phyloP scores from a whole-genome alignment of 2,797 vertebrate species.

The Ctenosaura bakeri region DNA sequence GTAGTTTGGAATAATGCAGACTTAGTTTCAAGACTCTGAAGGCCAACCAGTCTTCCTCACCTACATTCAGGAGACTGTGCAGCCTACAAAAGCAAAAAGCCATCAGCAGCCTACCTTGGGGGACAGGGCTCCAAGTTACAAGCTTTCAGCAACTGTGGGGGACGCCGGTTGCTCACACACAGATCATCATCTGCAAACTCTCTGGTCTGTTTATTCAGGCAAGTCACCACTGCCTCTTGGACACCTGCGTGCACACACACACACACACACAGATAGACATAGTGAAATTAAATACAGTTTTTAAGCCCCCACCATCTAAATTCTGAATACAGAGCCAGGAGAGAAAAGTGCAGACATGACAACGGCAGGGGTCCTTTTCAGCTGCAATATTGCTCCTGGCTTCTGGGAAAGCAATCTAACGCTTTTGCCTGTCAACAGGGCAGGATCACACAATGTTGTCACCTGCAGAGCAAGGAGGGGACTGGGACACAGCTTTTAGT shows the following conservation, averaged over 20 bases:
- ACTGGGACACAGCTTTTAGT: neutral
- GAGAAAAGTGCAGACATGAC: conserved; percentile 11
- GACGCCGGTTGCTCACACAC: conserved; percentile 88
- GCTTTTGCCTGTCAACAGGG: conserved; percentile 1
- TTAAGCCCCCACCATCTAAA: conserved; percentile 61
- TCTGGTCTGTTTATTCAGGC: conserved; percentile 94
- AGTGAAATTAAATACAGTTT: conserved; percentile 5
- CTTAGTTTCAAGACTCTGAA: conserved; percentile 60
- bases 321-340: neutral
- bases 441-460: neutral
- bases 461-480: rapidly evolving
- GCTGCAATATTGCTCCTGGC: neutral
- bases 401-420: neutral
- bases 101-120: conserved; percentile 84
- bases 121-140: conserved; percentile 92
- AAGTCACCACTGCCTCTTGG: conserved; percentile 94
- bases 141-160: conserved; percentile 89
- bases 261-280: neutral
- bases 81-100: neutral
- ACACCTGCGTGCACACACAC: conserved; percentile 83
- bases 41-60: conserved; percentile 27
- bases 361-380: conserved; percentile 15
- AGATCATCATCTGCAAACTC: conserved; percentile 85
- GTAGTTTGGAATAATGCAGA: conserved; percentile 65
- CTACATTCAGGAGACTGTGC: conserved; percentile 26